phyloP scores from a whole-genome alignment of 2,888 invertebrate genomes.

The Clusia tigrina region DNA sequence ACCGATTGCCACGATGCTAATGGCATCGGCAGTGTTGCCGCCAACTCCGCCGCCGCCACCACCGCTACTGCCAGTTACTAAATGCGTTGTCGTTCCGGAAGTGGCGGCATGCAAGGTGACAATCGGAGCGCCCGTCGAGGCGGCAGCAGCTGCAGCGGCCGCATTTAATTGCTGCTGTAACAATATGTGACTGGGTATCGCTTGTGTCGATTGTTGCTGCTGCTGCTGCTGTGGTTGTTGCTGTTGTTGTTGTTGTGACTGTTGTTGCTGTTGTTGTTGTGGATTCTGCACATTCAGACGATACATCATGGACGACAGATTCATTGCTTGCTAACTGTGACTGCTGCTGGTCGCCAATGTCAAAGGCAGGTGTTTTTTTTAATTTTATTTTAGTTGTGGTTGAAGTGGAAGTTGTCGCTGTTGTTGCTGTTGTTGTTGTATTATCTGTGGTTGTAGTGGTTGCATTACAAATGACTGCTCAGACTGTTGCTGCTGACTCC shows the following conservation, averaged over 20 bases:
- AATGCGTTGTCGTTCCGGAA: conserved; percentile 21
- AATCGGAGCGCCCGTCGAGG: conserved; percentile 10
- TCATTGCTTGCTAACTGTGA: no score
- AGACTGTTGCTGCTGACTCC: conserved; percentile 21
- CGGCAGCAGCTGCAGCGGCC: conserved; percentile 39
- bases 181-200: conserved; percentile 50
- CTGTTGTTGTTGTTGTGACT: conserved; percentile 40
- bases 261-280: conserved; percentile 49
- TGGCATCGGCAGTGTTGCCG: conserved; percentile 15
- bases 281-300: conserved; percentile 59
- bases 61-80: conserved; percentile 28
- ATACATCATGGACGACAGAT: conserved; percentile 59
- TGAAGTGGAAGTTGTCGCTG: conserved; percentile 30
- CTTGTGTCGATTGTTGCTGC: conserved; percentile 37
- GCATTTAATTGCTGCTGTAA: conserved; percentile 56
- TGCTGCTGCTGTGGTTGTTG: conserved; percentile 38
- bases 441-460: conserved; percentile 15
- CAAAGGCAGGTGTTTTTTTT: no score
- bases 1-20: conserved; percentile 15
- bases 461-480: conserved; percentile 21
- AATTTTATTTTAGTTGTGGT: no score
- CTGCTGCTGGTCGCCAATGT: conserved; percentile 6
- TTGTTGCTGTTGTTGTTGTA: conserved; percentile 27
- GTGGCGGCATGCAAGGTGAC: conserved; percentile 8
- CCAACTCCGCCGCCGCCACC: conserved; percentile 25